These are phyloP conservation scores for Otolemur crassicaudatus DNA, from an alignment of 2,797 vertebrate species.

Conservation along the genomic window DNA sequence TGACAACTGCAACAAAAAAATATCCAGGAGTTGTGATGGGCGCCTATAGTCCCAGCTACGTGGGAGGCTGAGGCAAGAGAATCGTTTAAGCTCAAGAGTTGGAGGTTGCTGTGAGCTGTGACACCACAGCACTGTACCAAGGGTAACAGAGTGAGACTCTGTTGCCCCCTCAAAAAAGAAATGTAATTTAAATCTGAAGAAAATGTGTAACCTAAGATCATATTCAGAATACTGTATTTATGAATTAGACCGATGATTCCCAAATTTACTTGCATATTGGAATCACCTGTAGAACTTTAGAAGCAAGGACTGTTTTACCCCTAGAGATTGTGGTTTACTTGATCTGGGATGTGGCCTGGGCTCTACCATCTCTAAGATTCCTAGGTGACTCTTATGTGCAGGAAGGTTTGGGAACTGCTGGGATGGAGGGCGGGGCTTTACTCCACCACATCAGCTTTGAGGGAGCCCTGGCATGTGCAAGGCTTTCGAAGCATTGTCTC, in stretches of 20 bases:
- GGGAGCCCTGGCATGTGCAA: not conserved
- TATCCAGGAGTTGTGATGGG: too few species aligned
- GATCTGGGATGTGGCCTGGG: not conserved
- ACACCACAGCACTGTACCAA: too few species aligned
- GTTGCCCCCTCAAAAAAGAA: too few species aligned
- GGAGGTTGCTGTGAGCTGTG: too few species aligned
- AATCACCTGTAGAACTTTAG: not conserved
- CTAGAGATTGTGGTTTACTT: not conserved
- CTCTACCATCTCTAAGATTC: not conserved
- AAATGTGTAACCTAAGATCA: not conserved
- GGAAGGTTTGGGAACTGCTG: not conserved
- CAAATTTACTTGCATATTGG: not conserved
- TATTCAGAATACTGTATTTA: not conserved
- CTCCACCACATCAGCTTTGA: not conserved
- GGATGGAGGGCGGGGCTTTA: not conserved
- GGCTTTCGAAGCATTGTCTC: not conserved
- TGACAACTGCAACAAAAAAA: too few species aligned
- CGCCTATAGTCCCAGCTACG: too few species aligned
- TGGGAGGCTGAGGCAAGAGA: too few species aligned
- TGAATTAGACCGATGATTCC: not conserved
- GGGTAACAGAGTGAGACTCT: too few species aligned
- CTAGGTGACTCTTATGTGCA: not conserved
- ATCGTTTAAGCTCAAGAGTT: too few species aligned
- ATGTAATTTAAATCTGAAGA: slow-evolving; percentile 50
- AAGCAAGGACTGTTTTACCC: not conserved